Base-by-base conservation (phyloP, 1,140 invertebrate species). In the Centruroides vittatus region DNA sequence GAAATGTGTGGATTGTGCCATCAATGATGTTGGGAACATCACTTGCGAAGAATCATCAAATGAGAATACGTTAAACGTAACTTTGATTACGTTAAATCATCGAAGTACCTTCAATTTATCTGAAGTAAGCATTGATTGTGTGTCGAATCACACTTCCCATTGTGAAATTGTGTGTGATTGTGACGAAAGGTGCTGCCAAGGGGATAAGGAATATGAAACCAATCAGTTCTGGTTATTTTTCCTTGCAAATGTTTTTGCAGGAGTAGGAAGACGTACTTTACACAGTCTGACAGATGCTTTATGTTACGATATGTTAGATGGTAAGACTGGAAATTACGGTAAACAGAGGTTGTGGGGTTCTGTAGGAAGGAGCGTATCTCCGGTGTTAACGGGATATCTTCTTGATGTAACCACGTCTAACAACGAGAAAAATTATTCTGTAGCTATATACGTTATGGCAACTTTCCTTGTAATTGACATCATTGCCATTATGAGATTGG, bases 381-480 rank as follows among this genome's bases (percentile, higher is more conserved):
- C 63, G 5, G 13, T 61, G 3, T 48, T 47, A 35, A 53, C 55
- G 13, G 59, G 58, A n/a, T 64, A 60, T 36, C 2, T 64, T 4
- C 58, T 61, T 13, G 36, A 64, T 9, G 47, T 41, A 1, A 58
- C 35, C 9, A 12, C 10, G 35, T 36, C 53, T 5, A 1, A 50
- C 9, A 35, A 12, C 4, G 80, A 0, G 76, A 55, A 50, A 10
- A 55, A 62, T 59, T 62, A 62, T 35, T 35, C 56, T 12, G 8
- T 50, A 3, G 55, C 57, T 23, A 58, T 62, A 6, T 62, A 55
- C 5, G 13, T 59, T 6, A n/a, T 62, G 4, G 56, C 50, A 8
- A 7, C 58, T 10, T 23, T 62, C 6, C 13, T 12, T 34, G 3
- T 62, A 11, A 36, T 62, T 9, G 57, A 51, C 34, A n/a, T 62